Percentiles rank a stretch among this genome's conserved stretches.
phyloP scores from a whole-genome alignment of 2,797 vertebrate species.

The Eospalax fontanierii region DNA sequence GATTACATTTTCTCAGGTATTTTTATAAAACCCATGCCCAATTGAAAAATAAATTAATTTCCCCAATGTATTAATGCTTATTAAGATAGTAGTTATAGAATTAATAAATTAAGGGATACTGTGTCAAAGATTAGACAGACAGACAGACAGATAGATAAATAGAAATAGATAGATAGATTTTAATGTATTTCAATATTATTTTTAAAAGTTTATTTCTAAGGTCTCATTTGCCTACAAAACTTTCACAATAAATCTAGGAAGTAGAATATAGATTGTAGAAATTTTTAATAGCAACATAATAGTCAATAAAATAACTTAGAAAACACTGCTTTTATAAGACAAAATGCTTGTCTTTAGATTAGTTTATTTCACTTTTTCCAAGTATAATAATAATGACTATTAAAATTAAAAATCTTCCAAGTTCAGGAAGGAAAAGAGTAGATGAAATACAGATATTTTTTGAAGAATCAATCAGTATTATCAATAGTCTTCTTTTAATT shows the following conservation, averaged over 20 bases:
- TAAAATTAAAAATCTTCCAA: constrained; percentile 25
- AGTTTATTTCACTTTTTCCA: constrained; percentile 3
- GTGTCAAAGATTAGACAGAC: background rate
- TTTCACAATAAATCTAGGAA: background rate
- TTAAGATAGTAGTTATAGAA: background rate
- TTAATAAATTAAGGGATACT: background rate
- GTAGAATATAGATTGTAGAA: background rate
- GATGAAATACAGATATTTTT: background rate
- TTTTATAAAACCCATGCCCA: constrained; percentile 41
- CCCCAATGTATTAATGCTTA: background rate
- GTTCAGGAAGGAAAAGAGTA: background rate
- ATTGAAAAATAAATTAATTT: background rate
- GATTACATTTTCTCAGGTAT: background rate
- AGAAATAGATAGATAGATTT: background rate
- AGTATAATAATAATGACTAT: background rate
- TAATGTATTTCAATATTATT: constrained; percentile 15
- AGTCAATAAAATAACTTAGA: constrained; percentile 32
- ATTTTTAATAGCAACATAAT: background rate
- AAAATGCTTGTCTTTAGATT: background rate
- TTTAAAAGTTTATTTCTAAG: background rate
- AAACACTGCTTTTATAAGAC: background rate
- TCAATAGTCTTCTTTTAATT: background rate
- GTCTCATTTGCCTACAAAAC: background rate
- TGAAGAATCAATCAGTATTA: constrained; percentile 29
- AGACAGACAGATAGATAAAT: background rate